Conservation (phyloP, 2,888 invertebrate species). For the Ctena decussata region DNA sequence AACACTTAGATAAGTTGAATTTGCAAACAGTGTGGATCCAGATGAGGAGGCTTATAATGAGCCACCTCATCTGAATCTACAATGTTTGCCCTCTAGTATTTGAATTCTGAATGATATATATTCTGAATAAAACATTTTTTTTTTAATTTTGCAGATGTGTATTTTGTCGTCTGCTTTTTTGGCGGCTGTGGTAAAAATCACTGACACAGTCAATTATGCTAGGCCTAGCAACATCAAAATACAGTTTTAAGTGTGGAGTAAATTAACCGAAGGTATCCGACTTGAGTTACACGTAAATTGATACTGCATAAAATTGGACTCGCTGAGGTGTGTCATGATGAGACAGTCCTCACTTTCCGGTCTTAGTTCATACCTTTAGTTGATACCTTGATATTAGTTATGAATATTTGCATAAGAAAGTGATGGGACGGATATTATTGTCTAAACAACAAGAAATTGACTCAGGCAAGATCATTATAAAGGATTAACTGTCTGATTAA, state of each 20-base stretch:
- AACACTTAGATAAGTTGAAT: too few relatives aligned
- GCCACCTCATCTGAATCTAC: too few relatives aligned
- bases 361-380: neutral
- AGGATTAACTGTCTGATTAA: neutral
- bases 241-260: neutral
- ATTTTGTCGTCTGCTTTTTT: too few relatives aligned
- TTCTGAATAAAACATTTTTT: too few relatives aligned
- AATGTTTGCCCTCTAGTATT: too few relatives aligned
- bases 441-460: neutral
- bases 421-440: neutral
- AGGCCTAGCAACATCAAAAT: neutral
- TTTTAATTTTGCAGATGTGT: too few relatives aligned
- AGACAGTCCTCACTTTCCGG: neutral
- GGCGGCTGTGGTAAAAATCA: neutral
- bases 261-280: neutral
- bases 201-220: neutral
- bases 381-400: neutral
- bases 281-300: neutral
- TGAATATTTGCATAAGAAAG: slow-evolving; percentile 5
- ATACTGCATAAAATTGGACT: slow-evolving; percentile 4
- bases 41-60: too few relatives aligned
- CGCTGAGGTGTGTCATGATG: neutral
- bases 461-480: neutral
- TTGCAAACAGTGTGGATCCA: too few relatives aligned
- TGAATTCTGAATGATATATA: too few relatives aligned